Evolutionary conservation across 2,113 vertebrate genomes (phyloP), one percentile per base, ranked within the genome.

Genomic region (Theropithecus gelada): DNA sequence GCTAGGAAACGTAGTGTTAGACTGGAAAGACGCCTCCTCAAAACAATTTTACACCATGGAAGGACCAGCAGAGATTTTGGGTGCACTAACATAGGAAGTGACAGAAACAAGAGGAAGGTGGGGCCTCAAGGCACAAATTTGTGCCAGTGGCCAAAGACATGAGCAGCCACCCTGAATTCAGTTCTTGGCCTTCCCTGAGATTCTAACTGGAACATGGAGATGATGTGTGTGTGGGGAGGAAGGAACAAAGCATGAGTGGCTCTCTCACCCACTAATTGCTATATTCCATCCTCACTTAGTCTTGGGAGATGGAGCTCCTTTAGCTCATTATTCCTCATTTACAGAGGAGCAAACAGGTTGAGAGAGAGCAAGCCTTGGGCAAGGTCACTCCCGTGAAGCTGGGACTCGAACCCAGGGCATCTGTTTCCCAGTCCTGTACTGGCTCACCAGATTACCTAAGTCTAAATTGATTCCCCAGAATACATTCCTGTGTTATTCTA

Each of bases 1-100:
- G 5, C 75, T 96, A 68, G 92, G 84, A 96, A 85, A 94, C 32
- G 40, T 18, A 78, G 92, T 86, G 27, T 27, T n/a, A 3, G 27
- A 32, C 43, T 50, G 14, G 43, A 89, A 73, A 66, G 73, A 61
- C 20, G 8, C 3, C 52, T 82, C 59, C 27, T 68, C 32, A 18
- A 76, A 59, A 64, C 38, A 90, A 30, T 30, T 72, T 78, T 23
- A 64, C 20, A 72, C 35, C 48, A 50, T 23, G 22, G 40, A 76
- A 76, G 23, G 23, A 55, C 20, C 3, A 20, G 18, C 52, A 48
- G 7, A 48, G 72, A 59, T 45, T 61, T 61, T 8, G 8, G 43
- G 20, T 40, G 61, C 43, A 32, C 38, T 35, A 25, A n/a, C 61
- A 20, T 2, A 48, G 38, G 55, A n/a, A 6, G 27, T 83, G 52